Percentiles rank a stretch among this genome's conserved stretches.
phyloP scores from a whole-genome alignment of 2,888 invertebrate genomes.

The Poecilobothrus nobilitatus region DNA sequence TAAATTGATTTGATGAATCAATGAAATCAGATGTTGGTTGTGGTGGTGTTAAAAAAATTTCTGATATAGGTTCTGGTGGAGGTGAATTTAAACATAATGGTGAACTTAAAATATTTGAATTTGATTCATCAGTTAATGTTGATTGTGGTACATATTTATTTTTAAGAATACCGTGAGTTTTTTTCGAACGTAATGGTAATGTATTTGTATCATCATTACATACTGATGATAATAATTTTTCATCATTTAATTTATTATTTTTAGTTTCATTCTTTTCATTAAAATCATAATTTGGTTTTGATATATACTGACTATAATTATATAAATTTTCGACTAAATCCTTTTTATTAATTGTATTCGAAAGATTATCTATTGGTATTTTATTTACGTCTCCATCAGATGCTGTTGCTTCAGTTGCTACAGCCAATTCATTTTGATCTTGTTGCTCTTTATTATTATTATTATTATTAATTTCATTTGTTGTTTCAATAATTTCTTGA shows the following conservation, averaged over 20 bases:
- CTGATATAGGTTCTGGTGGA: background rate
- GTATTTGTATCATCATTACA: background rate
- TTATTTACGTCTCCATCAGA: background rate
- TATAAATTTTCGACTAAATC: slow-evolving; percentile 20
- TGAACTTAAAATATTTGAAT: background rate
- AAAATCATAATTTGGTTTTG: slow-evolving; percentile 22
- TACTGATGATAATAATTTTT: background rate
- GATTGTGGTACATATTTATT: background rate
- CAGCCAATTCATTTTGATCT: background rate
- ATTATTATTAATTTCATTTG: background rate
- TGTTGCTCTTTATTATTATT: background rate
- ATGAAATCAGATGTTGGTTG: slow-evolving; percentile 7
- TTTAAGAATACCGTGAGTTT: background rate
- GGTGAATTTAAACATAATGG: too few species aligned
- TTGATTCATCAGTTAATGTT: background rate
- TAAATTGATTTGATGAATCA: background rate
- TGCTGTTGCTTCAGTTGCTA: background rate
- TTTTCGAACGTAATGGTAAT: background rate
- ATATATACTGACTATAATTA: slow-evolving; percentile 21
- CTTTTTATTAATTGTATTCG: slow-evolving; percentile 13
- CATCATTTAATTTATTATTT: slow-evolving; percentile 9
- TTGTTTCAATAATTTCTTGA: background rate
- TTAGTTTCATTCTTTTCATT: slow-evolving; percentile 21
- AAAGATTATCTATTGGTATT: background rate
- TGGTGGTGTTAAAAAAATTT: slow-evolving; percentile 2